phyloP scores from a whole-genome alignment of 2,888 invertebrate species.

The Resseliella maxima region DNA sequence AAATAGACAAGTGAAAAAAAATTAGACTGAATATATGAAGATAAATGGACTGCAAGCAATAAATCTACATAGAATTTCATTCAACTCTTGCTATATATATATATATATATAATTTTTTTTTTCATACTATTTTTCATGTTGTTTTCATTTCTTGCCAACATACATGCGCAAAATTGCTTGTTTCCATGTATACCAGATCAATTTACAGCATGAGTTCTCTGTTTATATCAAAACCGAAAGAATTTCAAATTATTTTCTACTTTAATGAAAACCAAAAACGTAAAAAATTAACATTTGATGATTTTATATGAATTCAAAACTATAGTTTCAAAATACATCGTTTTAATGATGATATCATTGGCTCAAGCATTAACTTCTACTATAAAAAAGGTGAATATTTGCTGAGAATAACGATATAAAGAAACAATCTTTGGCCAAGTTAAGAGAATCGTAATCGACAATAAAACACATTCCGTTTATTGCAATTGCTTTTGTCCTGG shows the following conservation, averaged over 20 bases:
- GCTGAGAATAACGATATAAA: not conserved
- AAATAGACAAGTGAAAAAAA: slow-evolving; percentile 22
- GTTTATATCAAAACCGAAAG: not conserved
- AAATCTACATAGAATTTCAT: slow-evolving; percentile 42
- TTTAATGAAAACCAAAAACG: not conserved
- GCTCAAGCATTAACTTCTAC: not conserved
- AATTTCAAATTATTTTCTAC: slow-evolving; percentile 16
- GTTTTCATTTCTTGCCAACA: slow-evolving; percentile 35
- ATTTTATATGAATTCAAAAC: not conserved
- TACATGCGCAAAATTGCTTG: slow-evolving; percentile 51
- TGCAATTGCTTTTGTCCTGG: slow-evolving; percentile 29
- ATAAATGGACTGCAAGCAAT: slow-evolving; percentile 50
- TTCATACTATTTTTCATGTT: slow-evolving; percentile 15
- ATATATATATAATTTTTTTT: not conserved
- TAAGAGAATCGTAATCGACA: slow-evolving; percentile 34
- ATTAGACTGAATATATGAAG: slow-evolving; percentile 49
- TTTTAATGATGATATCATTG: slow-evolving; percentile 45
- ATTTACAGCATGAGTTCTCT: not conserved
- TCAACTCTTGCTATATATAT: slow-evolving; percentile 7
- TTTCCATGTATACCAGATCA: not conserved
- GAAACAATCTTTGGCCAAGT: slow-evolving; percentile 8
- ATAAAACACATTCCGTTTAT: slow-evolving; percentile 40
- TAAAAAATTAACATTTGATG: not conserved
- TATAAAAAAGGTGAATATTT: slow-evolving; percentile 20
- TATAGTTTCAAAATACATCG: not conserved